Conservation (phyloP, 2,113 vertebrate genomes). For the Siphamia tubifer region DNA sequence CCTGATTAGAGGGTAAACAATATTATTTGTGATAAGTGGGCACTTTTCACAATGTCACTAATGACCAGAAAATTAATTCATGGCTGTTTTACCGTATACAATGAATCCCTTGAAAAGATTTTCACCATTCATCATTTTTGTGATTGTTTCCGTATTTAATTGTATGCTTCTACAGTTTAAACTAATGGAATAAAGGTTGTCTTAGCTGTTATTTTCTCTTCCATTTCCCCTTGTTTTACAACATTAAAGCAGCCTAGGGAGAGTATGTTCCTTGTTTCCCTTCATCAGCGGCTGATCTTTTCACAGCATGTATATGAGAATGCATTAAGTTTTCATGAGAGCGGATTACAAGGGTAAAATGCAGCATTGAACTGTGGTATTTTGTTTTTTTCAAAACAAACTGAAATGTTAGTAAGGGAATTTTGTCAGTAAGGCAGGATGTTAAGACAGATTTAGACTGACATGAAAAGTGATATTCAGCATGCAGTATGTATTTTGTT, state of each 20-base stretch:
- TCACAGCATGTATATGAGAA: slow-evolving; percentile 39
- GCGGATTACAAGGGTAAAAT: slow-evolving; percentile 47
- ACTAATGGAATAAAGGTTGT: background rate
- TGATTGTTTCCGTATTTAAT: slow-evolving; percentile 8
- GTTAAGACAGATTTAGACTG: background rate
- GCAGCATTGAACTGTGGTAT: background rate
- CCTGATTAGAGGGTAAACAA: slow-evolving; percentile 42
- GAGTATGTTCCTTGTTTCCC: slow-evolving; percentile 9
- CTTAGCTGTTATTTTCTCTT: background rate
- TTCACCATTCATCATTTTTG: slow-evolving; percentile 4
- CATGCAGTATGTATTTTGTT: background rate
- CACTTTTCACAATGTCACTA: slow-evolving; percentile 15
- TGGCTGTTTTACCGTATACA: background rate
- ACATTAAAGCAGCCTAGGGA: background rate
- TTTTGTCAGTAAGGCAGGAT: background rate
- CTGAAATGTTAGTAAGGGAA: slow-evolving; percentile 4
- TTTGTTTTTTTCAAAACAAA: background rate
- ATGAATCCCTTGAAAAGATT: background rate
- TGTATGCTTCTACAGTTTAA: slow-evolving; percentile 2
- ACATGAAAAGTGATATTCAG: background rate
- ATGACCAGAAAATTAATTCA: slow-evolving; percentile 16
- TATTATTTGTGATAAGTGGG: slow-evolving; percentile 24
- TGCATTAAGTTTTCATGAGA: slow-evolving; percentile 57
- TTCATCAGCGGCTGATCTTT: slow-evolving; percentile 28
- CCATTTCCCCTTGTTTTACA: background rate